Conservation (phyloP, 30 jellyfish, hydroid and myxozoan species). For the Phacellophora camtschatica region DNA sequence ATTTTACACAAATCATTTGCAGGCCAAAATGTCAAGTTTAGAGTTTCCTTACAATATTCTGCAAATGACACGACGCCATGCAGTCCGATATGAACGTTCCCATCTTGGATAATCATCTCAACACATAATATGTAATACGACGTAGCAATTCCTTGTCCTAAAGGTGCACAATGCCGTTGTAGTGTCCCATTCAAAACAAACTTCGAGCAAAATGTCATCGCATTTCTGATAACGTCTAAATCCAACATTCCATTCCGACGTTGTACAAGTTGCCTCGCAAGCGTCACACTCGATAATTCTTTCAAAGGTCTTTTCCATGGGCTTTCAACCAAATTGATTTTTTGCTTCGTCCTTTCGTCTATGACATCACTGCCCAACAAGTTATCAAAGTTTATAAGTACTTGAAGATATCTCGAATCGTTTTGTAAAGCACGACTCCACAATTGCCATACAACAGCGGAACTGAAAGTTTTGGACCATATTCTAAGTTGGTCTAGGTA, state of each 20-base stretch:
- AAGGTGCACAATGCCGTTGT: not conserved
- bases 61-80: slow-evolving; percentile 24
- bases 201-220: slow-evolving; percentile 9
- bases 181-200: not conserved
- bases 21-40: slow-evolving; percentile 50
- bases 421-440: slow-evolving; percentile 45
- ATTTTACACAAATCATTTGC: slow-evolving; percentile 17
- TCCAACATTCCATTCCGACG: not conserved
- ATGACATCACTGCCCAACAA: not conserved
- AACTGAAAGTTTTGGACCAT: slow-evolving; percentile 50
- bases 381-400: slow-evolving; percentile 26
- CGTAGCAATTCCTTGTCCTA: slow-evolving; percentile 26
- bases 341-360: slow-evolving; percentile 7
- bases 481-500: slow-evolving; percentile 27
- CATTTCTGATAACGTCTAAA: not conserved
- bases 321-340: not conserved
- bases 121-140: slow-evolving; percentile 22
- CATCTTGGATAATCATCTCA: not conserved
- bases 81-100: slow-evolving; percentile 13
- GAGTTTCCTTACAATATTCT: slow-evolving; percentile 22
- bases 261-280: slow-evolving; percentile 19
- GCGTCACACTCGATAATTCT: slow-evolving; percentile 10
- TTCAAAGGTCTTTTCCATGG: slow-evolving; percentile 61
- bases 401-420: slow-evolving; percentile 16
- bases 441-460: slow-evolving; percentile 64